A percentile compares a stretch with the other conserved stretches of the same genome.
Evolutionary conservation across 2,113 vertebrate species (phyloP).

Genomic region (Neolamprologus variostigma): DNA sequence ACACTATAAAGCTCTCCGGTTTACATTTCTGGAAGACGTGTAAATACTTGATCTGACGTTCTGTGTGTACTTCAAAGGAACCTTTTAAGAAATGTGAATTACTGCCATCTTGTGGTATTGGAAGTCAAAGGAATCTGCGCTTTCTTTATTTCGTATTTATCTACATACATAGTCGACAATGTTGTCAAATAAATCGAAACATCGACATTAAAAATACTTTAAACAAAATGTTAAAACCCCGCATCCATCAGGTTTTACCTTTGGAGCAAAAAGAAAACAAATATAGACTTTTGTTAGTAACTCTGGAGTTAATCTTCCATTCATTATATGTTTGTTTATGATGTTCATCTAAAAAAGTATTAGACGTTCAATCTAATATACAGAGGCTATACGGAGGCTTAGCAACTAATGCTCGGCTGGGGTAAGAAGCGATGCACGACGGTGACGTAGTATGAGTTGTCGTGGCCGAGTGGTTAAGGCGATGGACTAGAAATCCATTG

Average conservation of each 20-base stretch:
- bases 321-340: background rate
- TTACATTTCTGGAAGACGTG: background rate
- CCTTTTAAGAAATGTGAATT: background rate
- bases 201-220: background rate
- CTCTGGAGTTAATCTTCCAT: background rate
- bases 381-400: fast-evolving
- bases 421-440: fast-evolving
- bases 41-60: background rate
- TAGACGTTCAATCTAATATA: fast-evolving
- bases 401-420: fast-evolving
- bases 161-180: fast-evolving
- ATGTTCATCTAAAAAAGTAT: background rate
- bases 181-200: background rate
- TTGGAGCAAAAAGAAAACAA: background rate
- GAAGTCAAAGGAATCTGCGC: background rate
- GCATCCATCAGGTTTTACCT: background rate
- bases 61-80: background rate
- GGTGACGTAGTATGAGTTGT: background rate
- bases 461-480: conserved; percentile 75
- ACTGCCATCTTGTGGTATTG: background rate
- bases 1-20: background rate
- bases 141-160: background rate
- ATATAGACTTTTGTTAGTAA: background rate
- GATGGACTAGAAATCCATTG: conserved; percentile 94
- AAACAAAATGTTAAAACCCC: background rate